phyloP scores from a whole-genome alignment of 2,113 vertebrate genomes.

The Xiphophorus maculatus region DNA sequence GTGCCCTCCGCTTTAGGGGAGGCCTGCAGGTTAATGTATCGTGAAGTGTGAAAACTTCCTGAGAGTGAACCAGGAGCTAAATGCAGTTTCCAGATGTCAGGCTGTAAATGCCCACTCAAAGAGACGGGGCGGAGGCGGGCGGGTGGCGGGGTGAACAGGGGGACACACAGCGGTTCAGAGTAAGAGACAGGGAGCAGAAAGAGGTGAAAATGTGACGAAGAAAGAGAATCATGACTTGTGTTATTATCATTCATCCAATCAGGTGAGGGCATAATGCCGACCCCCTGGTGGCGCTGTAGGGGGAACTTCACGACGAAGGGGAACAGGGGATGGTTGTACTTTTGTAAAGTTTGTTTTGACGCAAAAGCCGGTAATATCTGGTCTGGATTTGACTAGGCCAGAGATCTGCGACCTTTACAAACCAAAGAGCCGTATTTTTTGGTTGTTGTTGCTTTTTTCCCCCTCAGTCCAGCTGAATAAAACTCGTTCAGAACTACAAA shows the following conservation, averaged over 20 bases:
- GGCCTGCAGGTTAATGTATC: conserved; percentile 88
- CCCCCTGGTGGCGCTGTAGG: not conserved
- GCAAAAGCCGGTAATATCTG: not conserved
- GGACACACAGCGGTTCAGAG: conserved; percentile 16
- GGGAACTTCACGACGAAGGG: not conserved
- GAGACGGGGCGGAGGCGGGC: conserved; percentile 25
- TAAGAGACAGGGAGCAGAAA: not conserved
- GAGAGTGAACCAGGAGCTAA: conserved; percentile 77
- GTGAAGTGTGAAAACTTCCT: conserved; percentile 97
- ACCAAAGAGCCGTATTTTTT: too few relatives aligned
- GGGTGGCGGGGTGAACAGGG: conserved; percentile 3
- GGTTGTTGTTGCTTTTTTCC: too few relatives aligned
- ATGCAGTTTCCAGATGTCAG: conserved; percentile 90
- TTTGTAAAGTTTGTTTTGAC: not conserved
- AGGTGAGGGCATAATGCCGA: not conserved
- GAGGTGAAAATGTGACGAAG: not conserved
- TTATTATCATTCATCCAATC: not conserved
- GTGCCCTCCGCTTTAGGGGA: conserved; percentile 48
- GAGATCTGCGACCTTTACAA: too few relatives aligned
- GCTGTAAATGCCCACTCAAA: conserved; percentile 38
- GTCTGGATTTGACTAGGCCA: not conserved
- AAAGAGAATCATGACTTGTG: not conserved
- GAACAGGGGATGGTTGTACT: not conserved
- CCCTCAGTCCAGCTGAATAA: too few relatives aligned
- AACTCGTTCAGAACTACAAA: too few relatives aligned